phyloP scores from a whole-genome alignment of 35 echinoderm and acorn worm species.

The Ophioderma brevispina region DNA sequence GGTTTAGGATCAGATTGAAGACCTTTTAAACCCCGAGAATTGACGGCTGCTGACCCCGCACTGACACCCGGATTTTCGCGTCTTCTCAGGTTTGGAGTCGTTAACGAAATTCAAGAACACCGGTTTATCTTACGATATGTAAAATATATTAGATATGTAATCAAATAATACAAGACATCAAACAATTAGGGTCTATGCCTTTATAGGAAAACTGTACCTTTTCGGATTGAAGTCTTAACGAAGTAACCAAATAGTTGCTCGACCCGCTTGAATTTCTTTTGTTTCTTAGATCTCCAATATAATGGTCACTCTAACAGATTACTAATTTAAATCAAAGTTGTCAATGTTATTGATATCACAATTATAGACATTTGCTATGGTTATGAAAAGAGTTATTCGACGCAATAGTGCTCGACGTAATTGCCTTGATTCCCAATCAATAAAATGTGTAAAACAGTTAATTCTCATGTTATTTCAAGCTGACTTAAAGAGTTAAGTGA shows the following conservation, averaged over 20 bases:
- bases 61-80: not conserved
- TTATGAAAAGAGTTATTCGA: too few species aligned
- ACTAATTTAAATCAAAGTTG: too few species aligned
- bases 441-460: too few species aligned
- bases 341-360: too few species aligned
- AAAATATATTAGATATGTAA: too few species aligned
- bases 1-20: not conserved
- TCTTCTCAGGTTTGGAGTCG: not conserved
- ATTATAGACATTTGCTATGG: too few species aligned
- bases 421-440: too few species aligned
- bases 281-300: too few species aligned
- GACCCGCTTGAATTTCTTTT: not conserved
- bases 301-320: too few species aligned
- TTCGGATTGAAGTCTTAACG: not conserved
- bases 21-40: slow-evolving; percentile 4
- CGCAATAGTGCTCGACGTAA: too few species aligned
- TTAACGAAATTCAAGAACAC: not conserved
- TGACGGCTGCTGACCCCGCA: not conserved
- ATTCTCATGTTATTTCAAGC: too few species aligned
- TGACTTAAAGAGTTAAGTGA: too few species aligned
- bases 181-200: not conserved
- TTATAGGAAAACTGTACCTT: not conserved
- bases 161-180: not conserved
- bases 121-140: not conserved
- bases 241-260: not conserved